Conservation (phyloP, 2,888 invertebrate species). For the Dexiosoma caninum region DNA sequence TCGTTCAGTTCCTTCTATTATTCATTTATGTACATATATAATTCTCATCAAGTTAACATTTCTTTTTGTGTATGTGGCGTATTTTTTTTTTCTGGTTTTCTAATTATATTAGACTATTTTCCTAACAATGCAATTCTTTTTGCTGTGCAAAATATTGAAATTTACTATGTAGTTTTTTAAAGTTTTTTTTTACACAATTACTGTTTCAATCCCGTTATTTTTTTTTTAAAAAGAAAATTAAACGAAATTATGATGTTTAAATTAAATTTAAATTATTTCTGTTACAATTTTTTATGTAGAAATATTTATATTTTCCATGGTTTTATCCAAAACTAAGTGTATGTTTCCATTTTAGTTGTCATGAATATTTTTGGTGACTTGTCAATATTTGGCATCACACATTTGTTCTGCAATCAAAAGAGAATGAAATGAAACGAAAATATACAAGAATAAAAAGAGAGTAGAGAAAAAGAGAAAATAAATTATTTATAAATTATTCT, state of each 20-base stretch:
- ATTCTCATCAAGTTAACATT: neutral
- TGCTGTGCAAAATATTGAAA: neutral
- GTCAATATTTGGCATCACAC: conserved; percentile 76
- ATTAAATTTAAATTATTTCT: neutral
- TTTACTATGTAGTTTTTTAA: conserved; percentile 12
- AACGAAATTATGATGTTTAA: neutral
- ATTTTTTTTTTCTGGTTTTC: neutral
- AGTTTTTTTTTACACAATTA: conserved; percentile 25
- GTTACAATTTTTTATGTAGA: neutral
- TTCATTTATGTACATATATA: neutral
- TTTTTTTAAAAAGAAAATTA: neutral
- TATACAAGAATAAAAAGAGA: conserved; percentile 29
- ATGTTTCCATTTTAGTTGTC: conserved; percentile 70
- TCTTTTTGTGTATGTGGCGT: neutral
- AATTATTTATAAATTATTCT: conserved; percentile 4
- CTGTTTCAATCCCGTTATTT: conserved; percentile 24
- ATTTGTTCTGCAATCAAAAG: conserved; percentile 75
- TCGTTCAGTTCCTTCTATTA: conserved; percentile 9
- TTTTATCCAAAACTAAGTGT: conserved; percentile 47
- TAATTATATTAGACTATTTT: neutral
- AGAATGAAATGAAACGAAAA: conserved; percentile 47
- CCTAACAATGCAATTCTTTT: neutral
- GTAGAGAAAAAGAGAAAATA: conserved; percentile 21
- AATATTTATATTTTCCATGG: neutral
- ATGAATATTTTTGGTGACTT: conserved; percentile 74